A percentile compares a stretch with the other conserved stretches of the same genome.
Conservation (phyloP, 53 echinoderm and acorn worm species). For the Hippasteria phrygiana region DNA sequence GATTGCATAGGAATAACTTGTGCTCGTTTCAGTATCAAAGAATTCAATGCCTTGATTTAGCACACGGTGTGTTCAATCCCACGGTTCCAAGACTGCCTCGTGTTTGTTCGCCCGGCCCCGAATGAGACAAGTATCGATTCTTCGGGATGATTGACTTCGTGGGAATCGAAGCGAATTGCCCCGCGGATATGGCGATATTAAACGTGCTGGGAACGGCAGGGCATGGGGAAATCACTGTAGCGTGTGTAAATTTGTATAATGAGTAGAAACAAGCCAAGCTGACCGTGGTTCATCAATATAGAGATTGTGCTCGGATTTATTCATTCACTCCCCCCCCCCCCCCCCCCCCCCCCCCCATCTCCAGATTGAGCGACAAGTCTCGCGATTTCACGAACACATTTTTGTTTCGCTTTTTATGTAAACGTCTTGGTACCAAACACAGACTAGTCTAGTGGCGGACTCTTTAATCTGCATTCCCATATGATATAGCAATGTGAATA, state of each 20-base stretch:
- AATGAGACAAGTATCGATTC: constrained; percentile 30
- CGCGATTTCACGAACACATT: too few species aligned
- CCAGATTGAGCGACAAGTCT: too few species aligned
- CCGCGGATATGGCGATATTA: constrained; percentile 7
- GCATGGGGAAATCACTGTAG: not conserved
- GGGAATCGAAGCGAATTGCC: constrained; percentile 25
- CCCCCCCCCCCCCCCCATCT: too few species aligned
- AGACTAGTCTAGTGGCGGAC: too few species aligned
- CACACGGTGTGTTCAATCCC: not conserved
- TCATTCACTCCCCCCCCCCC: not conserved
- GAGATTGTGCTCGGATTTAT: not conserved
- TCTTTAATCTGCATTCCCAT: too few species aligned
- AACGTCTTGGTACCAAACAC: too few species aligned
- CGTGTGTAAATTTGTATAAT: not conserved
- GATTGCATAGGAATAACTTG: too few species aligned
- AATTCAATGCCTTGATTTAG: not conserved
- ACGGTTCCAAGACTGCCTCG: not conserved
- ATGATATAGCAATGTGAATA: too few species aligned
- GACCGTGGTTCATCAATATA: not conserved
- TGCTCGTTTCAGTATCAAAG: not conserved
- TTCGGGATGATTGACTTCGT: constrained; percentile 29
- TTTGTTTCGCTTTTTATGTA: too few species aligned
- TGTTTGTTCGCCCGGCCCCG: not conserved
- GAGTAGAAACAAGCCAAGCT: not conserved
- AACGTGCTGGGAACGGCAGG: not conserved